Percentiles rank a stretch among this genome's conserved stretches.
Evolutionary conservation across 2,888 invertebrate genomes (phyloP).

Genomic region (Tridacna crocea): DNA sequence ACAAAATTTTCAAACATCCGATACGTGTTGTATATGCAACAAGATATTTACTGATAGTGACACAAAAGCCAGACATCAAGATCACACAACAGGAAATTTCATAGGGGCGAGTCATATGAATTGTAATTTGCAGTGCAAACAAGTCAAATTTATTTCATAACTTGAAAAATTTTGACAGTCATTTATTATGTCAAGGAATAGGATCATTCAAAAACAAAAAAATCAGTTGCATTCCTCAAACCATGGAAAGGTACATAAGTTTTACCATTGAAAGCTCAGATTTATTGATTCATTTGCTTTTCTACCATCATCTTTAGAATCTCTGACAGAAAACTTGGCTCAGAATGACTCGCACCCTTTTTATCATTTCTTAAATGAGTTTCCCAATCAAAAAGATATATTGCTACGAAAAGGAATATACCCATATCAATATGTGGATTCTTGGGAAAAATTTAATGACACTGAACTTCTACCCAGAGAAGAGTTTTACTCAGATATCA

Average conservation of each 20-base stretch:
- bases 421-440: conserved; percentile 77
- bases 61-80: conserved; percentile 32
- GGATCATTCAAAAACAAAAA: conserved; percentile 31
- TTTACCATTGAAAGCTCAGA: conserved; percentile 40
- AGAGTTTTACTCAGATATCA: conserved; percentile 61
- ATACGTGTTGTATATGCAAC: conserved; percentile 10
- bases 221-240: conserved; percentile 40
- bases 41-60: neutral
- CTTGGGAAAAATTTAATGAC: conserved; percentile 38
- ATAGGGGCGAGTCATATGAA: conserved; percentile 30
- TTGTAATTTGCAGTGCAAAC: conserved; percentile 34
- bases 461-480: conserved; percentile 22
- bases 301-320: conserved; percentile 32
- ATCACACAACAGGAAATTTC: conserved; percentile 32
- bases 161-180: conserved; percentile 37
- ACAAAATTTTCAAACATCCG: conserved; percentile 47
- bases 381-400: conserved; percentile 19
- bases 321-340: conserved; percentile 31
- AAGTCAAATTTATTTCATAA: conserved; percentile 39
- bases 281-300: conserved; percentile 54
- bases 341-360: conserved; percentile 37
- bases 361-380: conserved; percentile 28
- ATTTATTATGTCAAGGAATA: conserved; percentile 20
- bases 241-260: conserved; percentile 41
- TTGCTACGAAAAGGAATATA: conserved; percentile 75